phyloP scores from a whole-genome alignment of 30 jellyfish, hydroid and myxozoan species.

The Pseudorhiza aurosa region DNA sequence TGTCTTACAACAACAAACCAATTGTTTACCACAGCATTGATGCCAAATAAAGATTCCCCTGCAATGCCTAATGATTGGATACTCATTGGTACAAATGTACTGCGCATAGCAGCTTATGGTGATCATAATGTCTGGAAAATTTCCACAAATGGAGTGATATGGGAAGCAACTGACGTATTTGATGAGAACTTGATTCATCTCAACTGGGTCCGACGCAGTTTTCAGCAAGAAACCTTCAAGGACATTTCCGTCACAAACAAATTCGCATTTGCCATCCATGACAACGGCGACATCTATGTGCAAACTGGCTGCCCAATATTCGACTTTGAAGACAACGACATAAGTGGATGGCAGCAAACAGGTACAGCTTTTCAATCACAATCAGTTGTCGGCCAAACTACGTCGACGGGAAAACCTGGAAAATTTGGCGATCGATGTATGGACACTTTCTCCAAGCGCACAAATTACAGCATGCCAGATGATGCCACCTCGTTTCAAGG shows the following conservation, averaged over 20 bases:
- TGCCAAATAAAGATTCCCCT: conserved; percentile 28
- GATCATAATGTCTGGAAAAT: conserved; percentile 42
- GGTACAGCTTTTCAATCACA: conserved; percentile 32
- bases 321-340: conserved; percentile 47
- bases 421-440: conserved; percentile 35
- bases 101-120: conserved; percentile 35
- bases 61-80: not conserved
- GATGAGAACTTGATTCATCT: not conserved
- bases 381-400: conserved; percentile 6
- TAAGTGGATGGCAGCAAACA: conserved; percentile 30
- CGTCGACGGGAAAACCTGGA: conserved; percentile 13
- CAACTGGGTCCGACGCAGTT: conserved; percentile 51
- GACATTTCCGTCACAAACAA: conserved; percentile 48
- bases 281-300: conserved; percentile 14
- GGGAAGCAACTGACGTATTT: conserved; percentile 36
- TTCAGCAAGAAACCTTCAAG: conserved; percentile 8
- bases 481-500: conserved; percentile 6
- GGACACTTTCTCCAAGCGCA: conserved; percentile 21
- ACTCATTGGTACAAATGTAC: not conserved
- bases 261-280: conserved; percentile 27
- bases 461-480: not conserved
- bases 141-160: not conserved
- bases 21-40: conserved; percentile 11
- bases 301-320: conserved; percentile 55
- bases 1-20: not conserved